Evolutionary conservation across 2,113 vertebrate genomes (phyloP), one percentile per base, ranked within the genome.

Genomic region (Monopterus albus): DNA sequence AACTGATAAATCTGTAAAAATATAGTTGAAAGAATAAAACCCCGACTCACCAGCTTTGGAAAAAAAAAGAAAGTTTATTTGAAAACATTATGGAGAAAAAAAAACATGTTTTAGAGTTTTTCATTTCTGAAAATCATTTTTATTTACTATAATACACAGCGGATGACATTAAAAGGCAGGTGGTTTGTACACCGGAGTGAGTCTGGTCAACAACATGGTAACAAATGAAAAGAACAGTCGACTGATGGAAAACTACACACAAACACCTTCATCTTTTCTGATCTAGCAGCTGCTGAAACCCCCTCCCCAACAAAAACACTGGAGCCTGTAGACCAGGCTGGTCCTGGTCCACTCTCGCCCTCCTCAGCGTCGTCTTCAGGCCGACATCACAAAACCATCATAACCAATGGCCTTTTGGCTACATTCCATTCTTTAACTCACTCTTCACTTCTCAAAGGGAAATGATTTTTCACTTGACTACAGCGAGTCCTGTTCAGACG

Each of bases 131-230:
- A 96, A 96, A 95, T 94, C 87, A 94, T 94, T 95, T 95, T 95
- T 96, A 95, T 95, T 95, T 95, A 96, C 95, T 96, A 95, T 94
- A 92, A 92, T 95, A 96, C 93, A 96, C 88, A 94, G 92, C 89
- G 89, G 92, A 95, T 88, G 93, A 93, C 86, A 90, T 95, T 94
- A 95, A 91, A 90, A 93, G 92, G 84, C 74, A 62, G 80, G 9
- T 85, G 90, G 90, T 94, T 93, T 94, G 86, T 93, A 93, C 91
- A 93, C 90, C 90, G 70, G 83, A 43, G 71, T 64, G 75, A 90
- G n/a, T n/a, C 70, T 72, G 57, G 79, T 85, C 78, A 78, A 89
- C 88, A 91, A 81, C 21, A 87, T 68, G 56, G 72, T 72, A 59
- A 20, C 8, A 17, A 57, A 18, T 38, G 1, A 26, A 55, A 31